Conservation (phyloP, 2,888 invertebrate species). For the Brachynemurus nebulosus region DNA sequence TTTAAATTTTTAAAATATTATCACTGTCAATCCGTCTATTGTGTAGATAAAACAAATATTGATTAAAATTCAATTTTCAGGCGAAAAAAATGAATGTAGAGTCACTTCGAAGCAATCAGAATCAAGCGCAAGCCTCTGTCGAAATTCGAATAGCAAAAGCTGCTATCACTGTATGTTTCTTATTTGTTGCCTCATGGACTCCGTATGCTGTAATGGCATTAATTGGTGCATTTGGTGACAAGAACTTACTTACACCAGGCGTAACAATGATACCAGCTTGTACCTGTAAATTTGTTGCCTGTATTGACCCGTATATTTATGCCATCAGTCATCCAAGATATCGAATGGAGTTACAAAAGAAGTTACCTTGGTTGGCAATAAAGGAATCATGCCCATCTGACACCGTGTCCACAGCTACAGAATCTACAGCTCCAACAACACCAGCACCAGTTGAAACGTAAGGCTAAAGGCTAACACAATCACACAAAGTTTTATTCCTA, state of each 20-base stretch:
- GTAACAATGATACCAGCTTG: slow-evolving; percentile 79
- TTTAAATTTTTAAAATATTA: too few relatives aligned
- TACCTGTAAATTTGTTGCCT: slow-evolving; percentile 77
- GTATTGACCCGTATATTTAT: slow-evolving; percentile 83
- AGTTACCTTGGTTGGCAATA: slow-evolving; percentile 65
- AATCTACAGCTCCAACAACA: slow-evolving; percentile 32
- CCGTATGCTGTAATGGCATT: slow-evolving; percentile 76
- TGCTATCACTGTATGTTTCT: slow-evolving; percentile 73
- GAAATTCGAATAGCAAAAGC: slow-evolving; percentile 80
- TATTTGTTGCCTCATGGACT: slow-evolving; percentile 79
- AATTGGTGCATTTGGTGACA: slow-evolving; percentile 70
- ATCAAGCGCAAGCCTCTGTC: slow-evolving; percentile 51
- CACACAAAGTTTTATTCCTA: too few relatives aligned
- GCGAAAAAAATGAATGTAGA: slow-evolving; percentile 89
- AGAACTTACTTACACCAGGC: slow-evolving; percentile 54
- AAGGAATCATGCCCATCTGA: slow-evolving; percentile 44
- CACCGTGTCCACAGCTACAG: slow-evolving; percentile 41
- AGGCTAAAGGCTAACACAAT: too few relatives aligned
- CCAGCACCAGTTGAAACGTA: slow-evolving; percentile 24
- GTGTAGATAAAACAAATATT: too few relatives aligned
- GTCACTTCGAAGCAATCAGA: slow-evolving; percentile 59
- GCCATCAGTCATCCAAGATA: slow-evolving; percentile 84
- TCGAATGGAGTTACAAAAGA: slow-evolving; percentile 65
- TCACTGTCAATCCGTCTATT: too few relatives aligned
- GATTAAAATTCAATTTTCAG: too few relatives aligned